A percentile compares a stretch with the other conserved stretches of the same genome.
Conservation (phyloP, 1,140 invertebrate species). For the Drosophila sulfurigaster region DNA sequence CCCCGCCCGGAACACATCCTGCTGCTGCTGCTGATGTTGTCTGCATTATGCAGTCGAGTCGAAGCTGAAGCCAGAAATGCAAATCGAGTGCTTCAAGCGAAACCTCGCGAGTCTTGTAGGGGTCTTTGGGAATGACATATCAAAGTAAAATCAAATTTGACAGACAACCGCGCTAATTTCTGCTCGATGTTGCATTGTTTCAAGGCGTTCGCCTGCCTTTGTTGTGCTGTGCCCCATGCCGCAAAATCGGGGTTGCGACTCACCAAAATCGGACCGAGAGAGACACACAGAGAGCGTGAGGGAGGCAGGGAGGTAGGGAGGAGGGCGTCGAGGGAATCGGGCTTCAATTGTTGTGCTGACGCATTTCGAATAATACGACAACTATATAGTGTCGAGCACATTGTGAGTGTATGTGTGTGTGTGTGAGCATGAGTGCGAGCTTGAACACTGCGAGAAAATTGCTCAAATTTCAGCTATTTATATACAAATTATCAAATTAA, state of each 20-base stretch:
- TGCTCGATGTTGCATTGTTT: slow-evolving; percentile 81
- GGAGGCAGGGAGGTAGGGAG: not conserved
- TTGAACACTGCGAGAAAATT: not conserved
- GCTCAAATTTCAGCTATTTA: too few relatives aligned
- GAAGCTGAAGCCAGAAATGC: slow-evolving; percentile 52
- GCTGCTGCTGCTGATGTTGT: not conserved
- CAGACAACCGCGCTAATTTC: slow-evolving; percentile 84
- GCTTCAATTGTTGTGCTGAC: slow-evolving; percentile 72
- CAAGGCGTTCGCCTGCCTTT: slow-evolving; percentile 64
- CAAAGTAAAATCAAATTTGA: slow-evolving; percentile 83
- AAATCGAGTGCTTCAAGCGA: slow-evolving; percentile 53
- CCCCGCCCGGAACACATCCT: too few relatives aligned
- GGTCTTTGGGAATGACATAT: slow-evolving; percentile 51
- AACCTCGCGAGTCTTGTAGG: slow-evolving; percentile 5
- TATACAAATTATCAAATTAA: too few relatives aligned
- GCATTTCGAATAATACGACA: slow-evolving; percentile 54
- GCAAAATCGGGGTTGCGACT: slow-evolving; percentile 32
- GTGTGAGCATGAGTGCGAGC: not conserved
- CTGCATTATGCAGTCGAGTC: slow-evolving; percentile 29
- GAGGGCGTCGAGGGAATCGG: slow-evolving; percentile 18
- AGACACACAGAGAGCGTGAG: not conserved
- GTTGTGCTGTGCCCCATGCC: slow-evolving; percentile 9
- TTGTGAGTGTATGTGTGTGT: not conserved
- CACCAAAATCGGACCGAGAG: too few relatives aligned
- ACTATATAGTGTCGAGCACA: slow-evolving; percentile 28